Evolutionary conservation across 2,888 invertebrate genomes (phyloP).

Genomic region (Parthenolecanium corni): DNA sequence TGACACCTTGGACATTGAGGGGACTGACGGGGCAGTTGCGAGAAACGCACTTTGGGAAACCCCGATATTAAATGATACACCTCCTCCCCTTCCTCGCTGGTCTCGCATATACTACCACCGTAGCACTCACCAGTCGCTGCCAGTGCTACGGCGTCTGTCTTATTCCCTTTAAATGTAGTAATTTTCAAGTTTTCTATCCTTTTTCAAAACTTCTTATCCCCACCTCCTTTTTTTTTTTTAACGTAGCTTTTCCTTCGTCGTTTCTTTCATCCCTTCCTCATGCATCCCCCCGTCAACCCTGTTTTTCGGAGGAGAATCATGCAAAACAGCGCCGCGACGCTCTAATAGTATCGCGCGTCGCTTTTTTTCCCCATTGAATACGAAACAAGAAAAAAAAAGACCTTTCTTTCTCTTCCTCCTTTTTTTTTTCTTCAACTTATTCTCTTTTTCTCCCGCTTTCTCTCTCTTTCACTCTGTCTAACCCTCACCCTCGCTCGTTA

Average conservation of each 20-base stretch:
- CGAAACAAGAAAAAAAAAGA: slow-evolving; percentile 14
- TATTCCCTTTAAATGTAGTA: slow-evolving; percentile 28
- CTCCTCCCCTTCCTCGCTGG: not conserved
- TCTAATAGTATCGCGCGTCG: slow-evolving; percentile 26
- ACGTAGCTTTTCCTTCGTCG: not conserved
- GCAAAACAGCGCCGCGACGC: slow-evolving; percentile 29
- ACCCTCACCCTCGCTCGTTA: not conserved
- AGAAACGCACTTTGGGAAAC: slow-evolving; percentile 10
- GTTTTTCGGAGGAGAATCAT: slow-evolving; percentile 14
- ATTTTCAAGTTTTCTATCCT: slow-evolving; percentile 28
- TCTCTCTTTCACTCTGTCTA: too few species aligned
- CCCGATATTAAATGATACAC: slow-evolving; percentile 25
- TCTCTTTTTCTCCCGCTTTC: too few species aligned
- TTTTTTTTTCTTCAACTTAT: too few species aligned
- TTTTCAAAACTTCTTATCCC: slow-evolving; percentile 27
- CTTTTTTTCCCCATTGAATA: slow-evolving; percentile 11
- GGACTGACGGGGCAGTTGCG: not conserved
- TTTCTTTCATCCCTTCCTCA: not conserved
- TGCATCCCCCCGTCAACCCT: not conserved
- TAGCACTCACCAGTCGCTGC: not conserved
- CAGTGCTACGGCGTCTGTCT: slow-evolving; percentile 4
- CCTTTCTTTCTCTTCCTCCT: not conserved
- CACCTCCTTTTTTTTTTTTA: slow-evolving; percentile 2
- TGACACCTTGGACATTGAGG: not conserved
- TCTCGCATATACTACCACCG: not conserved